Conservation (phyloP, 2,888 invertebrate species). For the Euzophera pinguis region DNA sequence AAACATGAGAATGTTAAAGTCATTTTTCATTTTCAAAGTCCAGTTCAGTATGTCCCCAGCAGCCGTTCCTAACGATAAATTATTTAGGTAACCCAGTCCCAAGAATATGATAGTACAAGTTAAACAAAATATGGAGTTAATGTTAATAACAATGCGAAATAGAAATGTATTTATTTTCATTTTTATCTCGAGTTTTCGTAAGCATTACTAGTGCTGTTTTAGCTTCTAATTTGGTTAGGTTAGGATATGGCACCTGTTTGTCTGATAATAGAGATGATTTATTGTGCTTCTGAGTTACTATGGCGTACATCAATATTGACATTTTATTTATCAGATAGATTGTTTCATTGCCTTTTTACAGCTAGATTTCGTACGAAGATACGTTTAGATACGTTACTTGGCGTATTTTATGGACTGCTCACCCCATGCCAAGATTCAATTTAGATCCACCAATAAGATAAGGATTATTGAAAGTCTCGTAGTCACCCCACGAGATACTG, state of each 20-base stretch:
- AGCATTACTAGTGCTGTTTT: no score
- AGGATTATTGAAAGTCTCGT: slow-evolving; percentile 36
- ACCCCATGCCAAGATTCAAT: slow-evolving; percentile 69
- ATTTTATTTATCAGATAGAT: slow-evolving; percentile 13
- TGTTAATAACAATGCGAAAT: no score
- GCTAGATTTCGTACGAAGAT: slow-evolving; percentile 27
- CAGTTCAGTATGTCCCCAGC: background rate
- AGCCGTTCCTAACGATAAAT: slow-evolving; percentile 3
- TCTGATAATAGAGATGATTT: no score
- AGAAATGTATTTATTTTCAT: no score
- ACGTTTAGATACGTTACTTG: slow-evolving; percentile 31
- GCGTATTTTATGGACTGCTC: slow-evolving; percentile 60
- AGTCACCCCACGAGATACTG: slow-evolving; percentile 22
- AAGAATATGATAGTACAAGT: slow-evolving; percentile 2
- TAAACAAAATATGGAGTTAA: background rate
- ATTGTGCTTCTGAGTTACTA: background rate
- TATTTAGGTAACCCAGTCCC: slow-evolving; percentile 5
- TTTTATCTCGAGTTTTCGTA: no score
- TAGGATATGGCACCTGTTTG: no score
- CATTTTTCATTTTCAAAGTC: slow-evolving; percentile 8
- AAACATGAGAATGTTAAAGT: slow-evolving; percentile 1
- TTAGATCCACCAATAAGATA: slow-evolving; percentile 69
- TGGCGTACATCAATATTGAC: slow-evolving; percentile 6
- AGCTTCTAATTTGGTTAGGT: no score
- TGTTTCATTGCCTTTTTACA: slow-evolving; percentile 20